Percentiles rank a stretch among this genome's conserved stretches.
Conservation (phyloP, 1,140 invertebrate species). For the Callitettix versicolor region DNA sequence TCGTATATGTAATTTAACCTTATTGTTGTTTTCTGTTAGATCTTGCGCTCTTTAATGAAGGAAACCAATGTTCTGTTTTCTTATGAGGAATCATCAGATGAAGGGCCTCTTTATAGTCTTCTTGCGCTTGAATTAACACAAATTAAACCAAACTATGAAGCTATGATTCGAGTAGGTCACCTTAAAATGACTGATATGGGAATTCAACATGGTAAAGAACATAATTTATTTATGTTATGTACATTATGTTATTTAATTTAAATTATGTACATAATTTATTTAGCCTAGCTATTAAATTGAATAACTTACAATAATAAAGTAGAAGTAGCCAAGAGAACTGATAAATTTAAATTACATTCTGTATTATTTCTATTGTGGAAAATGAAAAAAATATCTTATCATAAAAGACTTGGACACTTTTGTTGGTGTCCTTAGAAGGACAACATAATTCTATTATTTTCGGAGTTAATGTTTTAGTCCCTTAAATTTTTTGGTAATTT, state of each 20-base stretch:
- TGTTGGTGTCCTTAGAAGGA: too few species aligned
- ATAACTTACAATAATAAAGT: background rate
- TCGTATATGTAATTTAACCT: background rate
- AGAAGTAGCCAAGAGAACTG: background rate
- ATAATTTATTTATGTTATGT: conserved; percentile 6
- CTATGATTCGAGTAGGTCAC: conserved; percentile 73
- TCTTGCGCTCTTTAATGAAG: conserved; percentile 66
- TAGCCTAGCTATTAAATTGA: background rate
- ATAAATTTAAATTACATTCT: too few species aligned
- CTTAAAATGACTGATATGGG: conserved; percentile 74
- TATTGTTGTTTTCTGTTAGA: conserved; percentile 29
- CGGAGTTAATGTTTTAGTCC: too few species aligned
- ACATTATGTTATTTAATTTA: background rate
- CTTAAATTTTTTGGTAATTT: too few species aligned
- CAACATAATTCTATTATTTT: too few species aligned
- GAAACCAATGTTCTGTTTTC: conserved; percentile 60
- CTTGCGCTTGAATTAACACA: conserved; percentile 59
- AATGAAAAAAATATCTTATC: too few species aligned
- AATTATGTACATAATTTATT: background rate
- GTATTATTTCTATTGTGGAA: too few species aligned
- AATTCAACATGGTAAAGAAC: conserved; percentile 59
- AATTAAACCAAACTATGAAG: conserved; percentile 80
- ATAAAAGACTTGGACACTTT: too few species aligned
- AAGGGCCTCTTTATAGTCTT: conserved; percentile 56
- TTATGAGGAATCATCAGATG: conserved; percentile 46